A percentile compares a stretch with the other conserved stretches of the same genome.
These are phyloP conservation scores for Neotragus moschatus DNA, from an alignment of 2,113 vertebrate genomes.

Conservation along the genomic window DNA sequence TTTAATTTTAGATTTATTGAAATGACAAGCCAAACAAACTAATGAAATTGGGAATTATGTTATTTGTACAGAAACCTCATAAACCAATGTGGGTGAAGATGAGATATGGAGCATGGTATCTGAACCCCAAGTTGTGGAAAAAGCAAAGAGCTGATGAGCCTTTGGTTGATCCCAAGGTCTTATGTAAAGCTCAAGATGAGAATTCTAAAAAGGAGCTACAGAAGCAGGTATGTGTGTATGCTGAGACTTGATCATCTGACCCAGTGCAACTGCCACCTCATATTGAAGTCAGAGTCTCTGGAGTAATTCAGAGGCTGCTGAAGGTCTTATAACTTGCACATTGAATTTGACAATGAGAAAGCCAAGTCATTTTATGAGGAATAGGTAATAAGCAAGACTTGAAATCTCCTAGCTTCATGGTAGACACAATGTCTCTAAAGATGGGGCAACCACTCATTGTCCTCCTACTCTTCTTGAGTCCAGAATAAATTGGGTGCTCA, in stretches of 20 bases:
- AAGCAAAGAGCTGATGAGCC: constrained; percentile 63
- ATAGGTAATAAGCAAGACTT: neutral
- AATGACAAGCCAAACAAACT: neutral
- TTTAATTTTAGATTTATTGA: neutral
- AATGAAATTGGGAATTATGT: neutral
- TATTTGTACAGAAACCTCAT: constrained; percentile 38
- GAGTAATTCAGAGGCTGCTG: neutral
- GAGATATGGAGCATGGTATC: constrained; percentile 76
- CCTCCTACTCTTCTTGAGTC: neutral
- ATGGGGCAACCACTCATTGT: neutral
- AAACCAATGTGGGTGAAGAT: constrained; percentile 57
- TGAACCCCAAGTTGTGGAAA: constrained; percentile 75
- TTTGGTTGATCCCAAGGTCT: constrained; percentile 56
- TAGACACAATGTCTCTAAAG: neutral
- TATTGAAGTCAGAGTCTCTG: neutral
- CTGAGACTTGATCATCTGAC: neutral
- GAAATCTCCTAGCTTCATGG: neutral
- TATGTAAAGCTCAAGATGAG: neutral
- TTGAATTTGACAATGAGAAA: neutral
- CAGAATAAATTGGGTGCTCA: neutral
- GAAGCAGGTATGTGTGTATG: constrained; percentile 57
- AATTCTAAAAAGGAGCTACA: neutral
- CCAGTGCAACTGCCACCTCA: neutral
- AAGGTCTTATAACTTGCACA: neutral
- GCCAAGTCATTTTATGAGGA: neutral